Base-by-base conservation (phyloP, 2,888 invertebrate genomes). In the Oscheius sp. region DNA sequence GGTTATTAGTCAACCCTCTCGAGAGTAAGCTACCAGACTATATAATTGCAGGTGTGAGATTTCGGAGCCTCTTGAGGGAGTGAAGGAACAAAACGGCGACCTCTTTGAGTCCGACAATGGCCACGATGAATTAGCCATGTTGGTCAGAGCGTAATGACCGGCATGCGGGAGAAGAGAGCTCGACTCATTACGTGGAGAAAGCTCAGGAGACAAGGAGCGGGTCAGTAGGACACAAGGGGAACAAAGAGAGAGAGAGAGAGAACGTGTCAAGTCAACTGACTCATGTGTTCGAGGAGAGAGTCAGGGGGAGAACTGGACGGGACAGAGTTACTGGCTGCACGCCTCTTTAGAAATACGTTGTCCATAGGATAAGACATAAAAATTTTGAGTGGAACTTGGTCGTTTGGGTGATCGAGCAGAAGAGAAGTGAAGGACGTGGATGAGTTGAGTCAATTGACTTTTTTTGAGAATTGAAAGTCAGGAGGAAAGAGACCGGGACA, bases 81-180 rank as follows among this genome's bases (percentile, higher is more conserved):
- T 10, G 29, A 21, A 21, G 57, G 57, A 21, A 53, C 29, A 53
- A 53, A 53, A 33, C 10, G 57, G 57, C 9, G 57, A 10, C 9
- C n/a, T 29, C 29, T 29, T 53, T 53, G 53, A 60, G 35, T 9
- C 10, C 42, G 62, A 62, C 62, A 62, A 62, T 62, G 42, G 62
- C 1, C 57, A 42, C 42, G 42, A 62, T 62, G 62, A 62, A 62
- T 62, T 62, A 62, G 62, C 62, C 37, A 62, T 62, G 42, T 13
- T 35, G 62, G 21, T 29, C 62, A 47, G 55, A 21, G 21, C 62
- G 62, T 62, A 62, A 62, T 62, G 62, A 62, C 62, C 21, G 62
- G 42, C 5, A 10, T 42, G 42, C 42, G 42, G 42, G 42, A 42
- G 42, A 42, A 42, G 62, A 62, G 57, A 13, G n/a, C 57, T 9